These are phyloP conservation scores for Pocillopora verrucosa DNA, from an alignment of 64 coral and sea anemone species.

Conservation along the genomic window DNA sequence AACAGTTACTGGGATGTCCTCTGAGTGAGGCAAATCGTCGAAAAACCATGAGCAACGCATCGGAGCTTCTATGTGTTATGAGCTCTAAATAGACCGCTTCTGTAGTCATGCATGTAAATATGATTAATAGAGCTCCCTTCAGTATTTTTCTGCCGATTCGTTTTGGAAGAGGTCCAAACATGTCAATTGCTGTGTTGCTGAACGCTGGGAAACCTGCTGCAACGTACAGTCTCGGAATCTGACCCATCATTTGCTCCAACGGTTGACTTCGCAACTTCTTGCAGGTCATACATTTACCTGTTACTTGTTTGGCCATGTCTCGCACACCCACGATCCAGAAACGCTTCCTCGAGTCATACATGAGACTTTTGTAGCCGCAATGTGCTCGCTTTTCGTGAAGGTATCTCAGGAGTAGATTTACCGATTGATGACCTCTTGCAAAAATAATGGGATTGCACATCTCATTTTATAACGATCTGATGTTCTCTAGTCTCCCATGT, in stretches of 20 bases:
- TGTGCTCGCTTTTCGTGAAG: constrained; percentile 1
- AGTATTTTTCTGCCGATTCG: too few species aligned
- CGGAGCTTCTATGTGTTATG: too few species aligned
- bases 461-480: not conserved
- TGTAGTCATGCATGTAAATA: not conserved
- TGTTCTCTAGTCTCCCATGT: constrained; percentile 26
- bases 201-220: not conserved
- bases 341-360: constrained; percentile 19
- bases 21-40: not conserved
- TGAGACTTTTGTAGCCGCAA: constrained; percentile 41
- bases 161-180: not conserved
- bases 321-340: constrained; percentile 40
- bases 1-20: not conserved
- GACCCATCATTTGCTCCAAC: not conserved
- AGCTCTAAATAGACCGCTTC: too few species aligned
- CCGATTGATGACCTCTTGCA: not conserved
- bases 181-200: not conserved
- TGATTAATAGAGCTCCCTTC: not conserved
- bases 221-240: not conserved
- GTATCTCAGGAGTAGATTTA: not conserved
- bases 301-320: not conserved
- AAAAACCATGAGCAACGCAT: too few species aligned
- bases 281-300: not conserved
- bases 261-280: not conserved
- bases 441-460: constrained; percentile 27